Base-by-base conservation (phyloP, 1,140 invertebrate species). In the Propsilocerus akamusi region DNA sequence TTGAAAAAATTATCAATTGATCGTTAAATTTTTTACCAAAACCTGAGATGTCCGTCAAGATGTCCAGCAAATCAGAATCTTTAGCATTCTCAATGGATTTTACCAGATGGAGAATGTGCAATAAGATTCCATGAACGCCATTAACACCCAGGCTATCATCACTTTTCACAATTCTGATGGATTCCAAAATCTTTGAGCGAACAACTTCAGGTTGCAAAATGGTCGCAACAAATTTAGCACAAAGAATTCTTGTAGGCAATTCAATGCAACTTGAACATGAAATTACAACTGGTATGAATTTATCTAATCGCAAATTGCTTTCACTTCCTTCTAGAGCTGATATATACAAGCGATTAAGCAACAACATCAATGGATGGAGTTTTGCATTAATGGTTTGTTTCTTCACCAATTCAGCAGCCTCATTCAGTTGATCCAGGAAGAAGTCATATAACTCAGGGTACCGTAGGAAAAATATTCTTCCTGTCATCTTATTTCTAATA, bases 381-480 rank as follows among this genome's bases (percentile, higher is more conserved):
- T 72, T 67, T 0, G 72, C 60, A 30, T 70, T 64, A 22, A 71
- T 68, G 7, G 47, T 51, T 11, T 28, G 49, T 3, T 6, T 14
- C 11, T 10, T 7, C 11, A 48, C 26, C 1, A 34, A 26, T 11
- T 37, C 37, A 24, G 53, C 50, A 17, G 58, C 59, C 0, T 53
- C 17, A n/a, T 52, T 53, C 59, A 60, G 46, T 28, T 57, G 51
- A 5, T 75, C 62, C 37, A 88, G 62, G 52, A 96, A 76, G 61
- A 86, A 92, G 26, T 81, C 71, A 58, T 84, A 82, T 0, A 94
- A 67, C 24, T 70, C 61, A 8, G 90, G 86, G 71, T 86, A 92
- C 25, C 78, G 76, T 53, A 83, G 72, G 63, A 94, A 94, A 67
- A 97, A 97, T 7, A 84, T 76, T 49, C 77, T 69, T 3, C 76